These are phyloP conservation scores for Dysmachus trigonus DNA, from an alignment of 2,888 invertebrate genomes.

Conservation along the genomic window DNA sequence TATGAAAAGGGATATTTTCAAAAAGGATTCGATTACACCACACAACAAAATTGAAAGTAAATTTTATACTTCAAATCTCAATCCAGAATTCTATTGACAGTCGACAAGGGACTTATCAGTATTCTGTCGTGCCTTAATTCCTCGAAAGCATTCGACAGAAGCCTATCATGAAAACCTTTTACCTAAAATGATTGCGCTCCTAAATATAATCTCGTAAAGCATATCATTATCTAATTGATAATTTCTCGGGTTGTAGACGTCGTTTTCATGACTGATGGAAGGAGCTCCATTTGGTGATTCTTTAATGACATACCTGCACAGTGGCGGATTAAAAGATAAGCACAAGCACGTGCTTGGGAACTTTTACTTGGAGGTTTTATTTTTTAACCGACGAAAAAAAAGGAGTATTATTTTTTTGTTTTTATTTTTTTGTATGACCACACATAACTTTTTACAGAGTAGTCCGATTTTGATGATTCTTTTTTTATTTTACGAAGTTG, in stretches of 20 bases:
- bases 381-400: no score
- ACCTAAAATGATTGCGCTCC: background rate
- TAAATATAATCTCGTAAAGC: background rate
- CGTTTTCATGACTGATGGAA: background rate
- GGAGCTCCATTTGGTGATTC: background rate
- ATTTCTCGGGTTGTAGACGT: background rate
- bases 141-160: background rate
- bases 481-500: no score
- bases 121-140: background rate
- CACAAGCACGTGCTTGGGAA: no score
- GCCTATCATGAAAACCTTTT: background rate
- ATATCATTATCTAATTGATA: background rate
- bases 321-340: no score
- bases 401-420: no score
- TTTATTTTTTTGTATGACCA: no score
- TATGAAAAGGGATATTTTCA: background rate
- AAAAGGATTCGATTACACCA: background rate
- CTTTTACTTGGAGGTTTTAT: no score
- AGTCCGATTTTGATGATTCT: no score
- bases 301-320: no score
- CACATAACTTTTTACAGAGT: no score
- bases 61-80: background rate
- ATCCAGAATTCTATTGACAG: background rate
- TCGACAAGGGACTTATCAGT: background rate
- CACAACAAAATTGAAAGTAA: background rate